phyloP scores from a whole-genome alignment of 2,113 vertebrate genomes.

The Rhadina sibilatrix region DNA sequence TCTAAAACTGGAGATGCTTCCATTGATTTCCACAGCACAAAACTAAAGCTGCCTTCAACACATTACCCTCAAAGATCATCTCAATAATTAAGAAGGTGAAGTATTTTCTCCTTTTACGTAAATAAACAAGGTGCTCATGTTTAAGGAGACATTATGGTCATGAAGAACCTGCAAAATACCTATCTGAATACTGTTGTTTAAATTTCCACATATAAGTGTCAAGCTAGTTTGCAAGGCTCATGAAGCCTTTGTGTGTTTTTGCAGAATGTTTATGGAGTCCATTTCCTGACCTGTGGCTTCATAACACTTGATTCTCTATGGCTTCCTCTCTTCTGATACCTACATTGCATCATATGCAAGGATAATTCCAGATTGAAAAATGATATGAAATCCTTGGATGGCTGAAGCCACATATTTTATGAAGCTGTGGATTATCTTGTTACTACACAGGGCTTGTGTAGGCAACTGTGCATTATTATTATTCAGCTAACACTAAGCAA shows the following conservation, averaged over 20 bases:
- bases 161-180: background rate
- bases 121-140: background rate
- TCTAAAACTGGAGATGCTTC: background rate
- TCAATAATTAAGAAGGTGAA: background rate
- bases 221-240: background rate
- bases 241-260: background rate
- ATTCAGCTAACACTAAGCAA: background rate
- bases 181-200: background rate
- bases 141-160: background rate
- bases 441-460: background rate
- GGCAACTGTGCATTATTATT: background rate
- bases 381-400: background rate
- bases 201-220: rapidly evolving
- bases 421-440: background rate
- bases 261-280: background rate
- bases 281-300: background rate
- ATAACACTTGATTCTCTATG: background rate
- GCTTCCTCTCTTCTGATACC: background rate
- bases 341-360: background rate
- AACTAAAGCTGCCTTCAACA: background rate
- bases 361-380: background rate
- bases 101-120: background rate
- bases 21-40: background rate
- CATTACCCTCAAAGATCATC: background rate
- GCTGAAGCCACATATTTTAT: background rate